Base-by-base conservation (phyloP, 2,113 vertebrate species). In the Phylloscopus whistleri region DNA sequence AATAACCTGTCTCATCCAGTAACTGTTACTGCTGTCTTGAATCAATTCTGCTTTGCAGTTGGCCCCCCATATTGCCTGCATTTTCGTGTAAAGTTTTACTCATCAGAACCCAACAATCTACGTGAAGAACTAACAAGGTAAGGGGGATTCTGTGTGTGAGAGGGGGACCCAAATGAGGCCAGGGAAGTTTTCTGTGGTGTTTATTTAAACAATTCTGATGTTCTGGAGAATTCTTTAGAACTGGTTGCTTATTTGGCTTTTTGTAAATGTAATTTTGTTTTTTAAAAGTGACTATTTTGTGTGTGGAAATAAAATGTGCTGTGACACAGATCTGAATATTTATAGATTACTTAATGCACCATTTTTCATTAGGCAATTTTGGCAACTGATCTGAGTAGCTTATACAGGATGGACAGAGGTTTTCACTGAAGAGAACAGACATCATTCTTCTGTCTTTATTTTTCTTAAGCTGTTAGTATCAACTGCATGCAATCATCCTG, bases 81-180 rank as follows among this genome's bases (percentile, higher is more conserved):
- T 97, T 97, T 99, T 97, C 98, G 99, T 94, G 99, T 99, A 20
- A 99, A 99, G 95, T 99, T 99, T 97, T 99, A 99, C 96, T 99
- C 99, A 4, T 99, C 99, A 17, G 99, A 99, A 94, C 99, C 99
- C 22, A 99, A 99, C 97, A 99, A 99, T 94, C 98, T 99, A 17
- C 99, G 99, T 46, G 99, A 99, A 97, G 99, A 99, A 79, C 97
- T 99, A 78, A 99, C 99, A 84, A 98, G 99, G 99, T 99, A 96
- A 94, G 91, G 63, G 23, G 31, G 37, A 64, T 64, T 89, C 81
- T 70, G 3, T 73, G 20, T 55, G 43, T 31, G 24, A 59, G 23
- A 12, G 3, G 41, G 46, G 22, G 39, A 39, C 13, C 24, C 4
- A 49, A 2, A 33, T 44, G 82, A 59, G 52, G 33, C 46, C 48